Base-by-base conservation (phyloP, 2,113 vertebrate genomes). In the Mustela lutreola region DNA sequence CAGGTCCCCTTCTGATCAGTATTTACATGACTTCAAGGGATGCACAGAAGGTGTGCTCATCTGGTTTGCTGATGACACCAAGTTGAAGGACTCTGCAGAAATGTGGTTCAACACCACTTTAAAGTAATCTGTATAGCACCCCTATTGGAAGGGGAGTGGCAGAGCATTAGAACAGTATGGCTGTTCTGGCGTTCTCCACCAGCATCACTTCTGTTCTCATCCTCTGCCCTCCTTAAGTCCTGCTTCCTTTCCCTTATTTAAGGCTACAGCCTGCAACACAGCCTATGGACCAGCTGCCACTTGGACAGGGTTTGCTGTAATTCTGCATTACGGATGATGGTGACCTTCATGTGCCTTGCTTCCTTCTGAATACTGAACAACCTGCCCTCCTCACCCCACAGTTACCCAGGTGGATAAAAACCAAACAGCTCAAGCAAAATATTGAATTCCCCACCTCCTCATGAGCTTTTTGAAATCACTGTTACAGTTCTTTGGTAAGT, bases 291-390 rank as follows among this genome's bases (percentile, higher is more conserved):
- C 96, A 94, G 73, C 28, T 91, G 56, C 83, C 94, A 45, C 31
- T 67, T 89, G 31, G 90, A 58, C 45, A 58, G 15, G 62, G 39
- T 95, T 98, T 98, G 73, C 60, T 90, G 31, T 95, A 65, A 97
- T 94, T 96, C 28, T 62, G 56, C 21, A 92, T 96, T 95, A 97
- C 26, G 56, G 65, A 92, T 70, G 58, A 93, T 50, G 80, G 26
- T 78, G 96, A 85, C 45, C 78, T 97, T 97, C 95, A 19, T 89
- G 15, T 81, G 92, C 36, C 4, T 48, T 86, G 88, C 0, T 79
- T 21, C 33, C 24, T 96, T 85, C 78, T 93, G 63, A 76, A 98
- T 97, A 92, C 19, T 0, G 0, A 98, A 11, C 15, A 12, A 0
- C 42, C 96, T 95, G 4, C 18, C 8, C 67, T 18, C 9, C 67